These are phyloP conservation scores for Rotaria socialis DNA, from an alignment of 2,888 invertebrate genomes.

Conservation along the genomic window DNA sequence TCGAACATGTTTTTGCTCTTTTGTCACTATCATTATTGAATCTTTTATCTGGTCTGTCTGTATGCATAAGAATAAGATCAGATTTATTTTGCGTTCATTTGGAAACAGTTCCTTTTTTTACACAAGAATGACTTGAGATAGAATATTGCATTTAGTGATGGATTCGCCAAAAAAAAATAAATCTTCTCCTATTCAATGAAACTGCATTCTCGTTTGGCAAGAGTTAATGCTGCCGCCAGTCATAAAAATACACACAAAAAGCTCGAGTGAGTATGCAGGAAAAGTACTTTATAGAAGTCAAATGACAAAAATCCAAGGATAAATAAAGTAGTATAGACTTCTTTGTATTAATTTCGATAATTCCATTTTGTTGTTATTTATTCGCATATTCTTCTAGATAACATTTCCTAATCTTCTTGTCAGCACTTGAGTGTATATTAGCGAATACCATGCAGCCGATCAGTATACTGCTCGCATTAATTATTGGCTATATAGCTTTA, in stretches of 20 bases:
- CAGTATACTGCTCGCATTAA: not conserved
- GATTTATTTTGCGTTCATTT: not conserved
- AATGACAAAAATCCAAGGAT: not conserved
- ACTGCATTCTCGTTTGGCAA: not conserved
- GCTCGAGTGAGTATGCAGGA: not conserved
- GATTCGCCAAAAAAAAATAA: not conserved
- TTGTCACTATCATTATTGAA: not conserved
- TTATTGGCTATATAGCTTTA: not conserved
- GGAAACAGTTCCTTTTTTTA: not conserved
- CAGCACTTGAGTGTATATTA: not conserved
- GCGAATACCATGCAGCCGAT: not conserved
- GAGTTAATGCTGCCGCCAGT: not conserved
- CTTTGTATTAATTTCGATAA: not conserved
- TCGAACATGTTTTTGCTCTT: constrained; percentile 6
- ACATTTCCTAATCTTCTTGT: not conserved
- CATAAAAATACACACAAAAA: not conserved
- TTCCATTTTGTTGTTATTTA: not conserved
- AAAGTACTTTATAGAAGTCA: not conserved
- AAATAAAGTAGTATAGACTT: not conserved
- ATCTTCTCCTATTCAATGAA: not conserved
- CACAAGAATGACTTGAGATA: not conserved
- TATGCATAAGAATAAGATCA: not conserved
- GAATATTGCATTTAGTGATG: not conserved
- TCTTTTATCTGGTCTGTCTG: not conserved
- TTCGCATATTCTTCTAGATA: not conserved